Conservation (phyloP, 2,113 vertebrate species). For the Lanius ludovicianus region DNA sequence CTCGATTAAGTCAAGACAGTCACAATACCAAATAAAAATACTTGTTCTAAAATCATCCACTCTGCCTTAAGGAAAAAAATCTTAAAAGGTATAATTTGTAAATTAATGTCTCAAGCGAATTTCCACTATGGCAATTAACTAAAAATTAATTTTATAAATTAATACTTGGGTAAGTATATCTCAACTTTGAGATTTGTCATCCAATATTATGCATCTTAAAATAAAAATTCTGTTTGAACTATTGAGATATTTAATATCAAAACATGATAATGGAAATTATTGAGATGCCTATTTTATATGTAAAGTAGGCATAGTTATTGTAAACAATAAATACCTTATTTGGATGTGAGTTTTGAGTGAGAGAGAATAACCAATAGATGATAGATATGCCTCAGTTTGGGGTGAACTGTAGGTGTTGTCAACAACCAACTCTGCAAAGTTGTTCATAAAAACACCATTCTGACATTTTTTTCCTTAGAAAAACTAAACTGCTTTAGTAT, state of each 20-base stretch:
- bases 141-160: neutral
- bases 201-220: neutral
- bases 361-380: neutral
- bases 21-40: slow-evolving; percentile 11
- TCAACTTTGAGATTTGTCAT: neutral
- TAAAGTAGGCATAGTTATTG: neutral
- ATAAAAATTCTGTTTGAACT: neutral
- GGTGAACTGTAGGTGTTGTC: neutral
- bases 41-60: neutral
- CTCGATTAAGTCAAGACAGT: slow-evolving; percentile 73
- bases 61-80: neutral
- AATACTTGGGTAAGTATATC: neutral
- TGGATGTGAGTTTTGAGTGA: neutral
- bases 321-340: neutral
- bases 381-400: neutral
- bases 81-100: neutral
- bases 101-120: neutral
- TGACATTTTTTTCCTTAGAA: neutral
- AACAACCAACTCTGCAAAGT: neutral
- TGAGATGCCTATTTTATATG: neutral
- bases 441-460: neutral
- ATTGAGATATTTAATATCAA: neutral
- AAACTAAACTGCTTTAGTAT: neutral
- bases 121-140: neutral
- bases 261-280: neutral